Base-by-base conservation (phyloP, 2,888 invertebrate species). In the Meiosimyza platycephala region DNA sequence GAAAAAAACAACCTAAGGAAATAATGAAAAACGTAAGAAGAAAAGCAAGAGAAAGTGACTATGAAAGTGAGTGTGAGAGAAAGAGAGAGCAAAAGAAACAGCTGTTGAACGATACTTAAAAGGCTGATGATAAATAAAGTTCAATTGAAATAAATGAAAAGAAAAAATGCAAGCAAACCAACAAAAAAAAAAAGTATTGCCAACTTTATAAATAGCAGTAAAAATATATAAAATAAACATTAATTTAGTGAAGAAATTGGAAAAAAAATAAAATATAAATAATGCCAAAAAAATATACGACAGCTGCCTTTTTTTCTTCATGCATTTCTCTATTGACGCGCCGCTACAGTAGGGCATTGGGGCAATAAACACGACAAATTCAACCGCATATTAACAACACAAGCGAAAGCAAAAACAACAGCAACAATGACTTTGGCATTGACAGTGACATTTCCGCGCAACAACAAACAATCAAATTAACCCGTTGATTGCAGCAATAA, bases 51-150 rank as follows among this genome's bases (percentile, higher is more conserved):
- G 48, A 57, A 22, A 33, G 13, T 18, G 47, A 52, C 47, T 15
- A 28, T 1, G 16, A 22, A 50, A 11, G 59, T 28, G 15, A 33
- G 18, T 28, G 11, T n/a, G 28, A 50, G 68, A 48, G 59, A 68
- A 57, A 68, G 68, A n/a, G 57, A 69, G 5, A n/a, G 57, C 48
- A 60, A 57, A 33, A 52, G 33, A 18, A 47, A 63, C 63, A 63
- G 63, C 63, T 47, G 48, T 63, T 63, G n/a, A 16, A 12, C 6
- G 13, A 18, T 28, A 57, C 16, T 28, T 22, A 57, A 13, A 57
- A 57, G 18, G 22, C 16, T 22, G 22, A 18, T 28, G 22, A 59
- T 13, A 15, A n/a, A 57, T 15, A 18, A 59, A 59, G 28, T 13
- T 22, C n/a, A 18, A 22, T 13, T 18, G 59, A 22, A 59, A 59